Evolutionary conservation across 1,140 invertebrate species (phyloP), one percentile per base, ranked within the genome.

Genomic region (Sycobia sp.): DNA sequence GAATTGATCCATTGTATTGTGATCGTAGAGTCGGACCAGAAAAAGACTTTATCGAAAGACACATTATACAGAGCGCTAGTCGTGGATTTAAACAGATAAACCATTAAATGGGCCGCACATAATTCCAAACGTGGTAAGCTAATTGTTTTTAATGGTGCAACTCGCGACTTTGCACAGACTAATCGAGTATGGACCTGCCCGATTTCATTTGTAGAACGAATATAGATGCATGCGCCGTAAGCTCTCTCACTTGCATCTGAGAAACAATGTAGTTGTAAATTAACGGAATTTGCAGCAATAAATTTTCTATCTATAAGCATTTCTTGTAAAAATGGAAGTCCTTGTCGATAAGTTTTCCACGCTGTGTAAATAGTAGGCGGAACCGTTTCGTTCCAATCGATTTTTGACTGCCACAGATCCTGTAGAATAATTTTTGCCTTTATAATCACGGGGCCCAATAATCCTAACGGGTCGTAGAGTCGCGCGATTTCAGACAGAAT

Each of bases 341-440:
- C 3, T 34, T 5, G n/a, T 20, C n/a, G 9, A 27, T 51, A 61
- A 25, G 23, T 14, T 20, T 29, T 23, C 58, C 58, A 55, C 18
- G 10, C 47, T 4, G 10, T 16, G 13, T 43, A 38, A 11, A 55
- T 3, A 2, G 22, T 4, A 7, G 9, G 11, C 1, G 66, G 50
- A 9, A 72, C 10, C 14, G 29, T 18, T 0, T 72, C 65, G 49
- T 76, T 71, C 70, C 72, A 74, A 0, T 29, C 59, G 3, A 66
- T 14, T 20, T 67, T 51, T 3, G 44, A 4, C 32, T 56, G 38
- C 69, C 69, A 72, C 49, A 72, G 29, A 23, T 69, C 32, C 60
- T 73, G 70, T 14, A 73, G 36, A 18, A 67, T 43, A 7, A 70
- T 53, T 64, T 72, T 73, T 3, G 53, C 50, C 14, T 14, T 49